phyloP scores from a whole-genome alignment of 2,113 vertebrate species.

The Rutilus rutilus region DNA sequence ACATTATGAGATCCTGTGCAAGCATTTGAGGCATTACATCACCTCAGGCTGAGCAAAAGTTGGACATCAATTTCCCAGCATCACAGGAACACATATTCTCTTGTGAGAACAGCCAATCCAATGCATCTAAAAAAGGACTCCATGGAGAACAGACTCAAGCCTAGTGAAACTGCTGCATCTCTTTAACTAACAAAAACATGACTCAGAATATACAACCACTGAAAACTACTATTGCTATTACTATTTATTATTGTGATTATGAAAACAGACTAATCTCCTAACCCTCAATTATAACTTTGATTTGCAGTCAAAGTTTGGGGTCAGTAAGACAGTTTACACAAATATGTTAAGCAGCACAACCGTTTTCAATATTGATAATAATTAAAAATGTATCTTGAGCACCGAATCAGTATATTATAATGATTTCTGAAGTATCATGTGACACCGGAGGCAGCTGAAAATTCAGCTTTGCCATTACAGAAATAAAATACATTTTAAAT shows the following conservation, averaged over 20 bases:
- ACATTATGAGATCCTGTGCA: not conserved
- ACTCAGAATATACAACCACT: not conserved
- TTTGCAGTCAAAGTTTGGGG: not conserved
- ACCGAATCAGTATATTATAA: no score
- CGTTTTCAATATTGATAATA: not conserved
- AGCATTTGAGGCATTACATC: not conserved
- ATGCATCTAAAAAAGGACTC: not conserved
- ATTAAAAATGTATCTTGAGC: not conserved
- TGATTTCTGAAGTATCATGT: not conserved
- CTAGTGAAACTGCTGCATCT: conserved; percentile 8
- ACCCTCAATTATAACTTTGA: not conserved
- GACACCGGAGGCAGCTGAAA: not conserved
- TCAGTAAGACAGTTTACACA: not conserved
- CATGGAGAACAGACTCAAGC: not conserved
- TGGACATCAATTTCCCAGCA: not conserved
- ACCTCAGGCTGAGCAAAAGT: not conserved
- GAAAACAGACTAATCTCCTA: not conserved
- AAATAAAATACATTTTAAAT: not conserved
- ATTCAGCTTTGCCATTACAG: not conserved
- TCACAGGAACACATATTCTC: conserved; percentile 16
- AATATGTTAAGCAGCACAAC: not conserved
- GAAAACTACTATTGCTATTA: not conserved
- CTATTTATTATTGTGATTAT: not conserved
- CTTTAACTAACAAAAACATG: conserved; percentile 1
- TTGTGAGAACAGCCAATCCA: not conserved